A percentile compares a stretch with the other conserved stretches of the same genome.
Conservation (phyloP, 2,797 vertebrate species). For the Steatocranus sp. region DNA sequence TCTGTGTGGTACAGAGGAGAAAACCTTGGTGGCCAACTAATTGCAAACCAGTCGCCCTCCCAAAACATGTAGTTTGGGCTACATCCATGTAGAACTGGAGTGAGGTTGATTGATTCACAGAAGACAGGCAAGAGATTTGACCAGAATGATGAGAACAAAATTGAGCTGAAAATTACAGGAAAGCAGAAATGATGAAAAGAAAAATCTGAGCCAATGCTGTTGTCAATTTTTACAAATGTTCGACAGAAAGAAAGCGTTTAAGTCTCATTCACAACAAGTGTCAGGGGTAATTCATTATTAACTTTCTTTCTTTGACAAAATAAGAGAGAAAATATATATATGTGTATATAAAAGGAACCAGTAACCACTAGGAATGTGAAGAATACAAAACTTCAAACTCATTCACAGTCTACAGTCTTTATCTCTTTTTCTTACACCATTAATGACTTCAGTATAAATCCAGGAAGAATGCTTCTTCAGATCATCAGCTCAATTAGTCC, state of each 20-base stretch:
- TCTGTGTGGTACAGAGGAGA: not conserved
- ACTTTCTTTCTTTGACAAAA: not conserved
- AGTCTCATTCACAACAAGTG: not conserved
- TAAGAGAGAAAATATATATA: not conserved
- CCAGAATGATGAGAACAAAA: not conserved
- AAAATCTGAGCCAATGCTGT: not conserved
- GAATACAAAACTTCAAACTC: not conserved
- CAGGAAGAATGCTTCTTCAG: not conserved
- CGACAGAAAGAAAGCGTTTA: not conserved
- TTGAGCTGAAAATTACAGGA: not conserved
- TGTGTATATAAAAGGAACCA: not conserved
- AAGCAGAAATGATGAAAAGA: not conserved
- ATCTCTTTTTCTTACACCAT: not conserved
- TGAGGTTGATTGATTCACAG: not conserved
- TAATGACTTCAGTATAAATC: constrained; percentile 1
- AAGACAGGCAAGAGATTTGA: not conserved
- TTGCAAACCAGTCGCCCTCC: not conserved
- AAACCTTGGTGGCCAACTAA: not conserved
- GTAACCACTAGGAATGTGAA: not conserved
- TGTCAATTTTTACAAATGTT: not conserved
- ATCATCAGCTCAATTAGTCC: constrained; percentile 28
- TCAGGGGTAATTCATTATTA: not conserved
- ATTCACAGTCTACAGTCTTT: not conserved
- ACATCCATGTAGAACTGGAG: not conserved
- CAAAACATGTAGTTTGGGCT: not conserved